Percentiles rank a stretch among this genome's conserved stretches.
phyloP scores from a whole-genome alignment of 2,797 vertebrate genomes.

The Argentina silus region DNA sequence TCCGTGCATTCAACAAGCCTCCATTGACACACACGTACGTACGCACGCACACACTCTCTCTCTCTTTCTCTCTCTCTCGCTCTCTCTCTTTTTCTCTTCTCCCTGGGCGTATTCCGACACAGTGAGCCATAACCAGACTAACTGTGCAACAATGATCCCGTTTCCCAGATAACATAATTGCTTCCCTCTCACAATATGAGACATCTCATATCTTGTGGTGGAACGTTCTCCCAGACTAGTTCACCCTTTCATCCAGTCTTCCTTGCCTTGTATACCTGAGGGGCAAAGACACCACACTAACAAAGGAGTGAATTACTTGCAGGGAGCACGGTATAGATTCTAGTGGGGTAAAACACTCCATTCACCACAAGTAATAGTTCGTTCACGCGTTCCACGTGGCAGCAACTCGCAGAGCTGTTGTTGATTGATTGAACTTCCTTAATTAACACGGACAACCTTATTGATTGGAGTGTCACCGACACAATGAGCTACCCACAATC shows the following conservation, averaged over 20 bases:
- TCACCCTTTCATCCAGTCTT: not conserved
- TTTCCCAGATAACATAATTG: slow-evolving; percentile 54
- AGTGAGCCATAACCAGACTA: slow-evolving; percentile 25
- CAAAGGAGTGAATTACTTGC: not conserved
- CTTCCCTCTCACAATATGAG: slow-evolving; percentile 8
- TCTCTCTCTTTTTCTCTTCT: no score
- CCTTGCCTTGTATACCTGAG: not conserved
- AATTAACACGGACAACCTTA: not conserved
- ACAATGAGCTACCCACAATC: not conserved
- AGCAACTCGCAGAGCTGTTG: not conserved
- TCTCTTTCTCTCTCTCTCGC: no score
- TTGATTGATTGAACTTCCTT: not conserved
- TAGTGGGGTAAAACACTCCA: not conserved
- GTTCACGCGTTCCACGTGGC: not conserved
- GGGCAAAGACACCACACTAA: not conserved
- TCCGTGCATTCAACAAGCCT: no score
- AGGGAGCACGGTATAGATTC: not conserved
- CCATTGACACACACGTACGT: no score
- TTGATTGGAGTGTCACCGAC: not conserved
- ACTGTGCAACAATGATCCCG: slow-evolving; percentile 23
- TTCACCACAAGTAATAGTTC: not conserved
- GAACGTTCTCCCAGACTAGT: not conserved
- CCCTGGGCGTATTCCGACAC: slow-evolving; percentile 9
- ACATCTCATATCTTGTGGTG: not conserved
- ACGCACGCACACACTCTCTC: no score